phyloP scores from a whole-genome alignment of 2,113 vertebrate species.

The Paratilapia polleni region DNA sequence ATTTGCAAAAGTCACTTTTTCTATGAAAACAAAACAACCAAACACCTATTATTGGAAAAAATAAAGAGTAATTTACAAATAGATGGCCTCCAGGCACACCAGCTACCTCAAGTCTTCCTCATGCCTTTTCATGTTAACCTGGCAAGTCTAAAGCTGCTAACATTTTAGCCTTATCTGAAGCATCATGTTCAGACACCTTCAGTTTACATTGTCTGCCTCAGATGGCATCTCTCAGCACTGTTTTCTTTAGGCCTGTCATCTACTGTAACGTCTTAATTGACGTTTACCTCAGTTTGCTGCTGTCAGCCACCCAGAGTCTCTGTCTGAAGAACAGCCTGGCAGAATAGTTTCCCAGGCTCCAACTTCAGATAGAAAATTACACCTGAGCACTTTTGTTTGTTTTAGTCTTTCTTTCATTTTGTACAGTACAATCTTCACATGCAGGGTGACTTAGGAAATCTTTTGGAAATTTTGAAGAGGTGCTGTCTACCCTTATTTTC shows the following conservation, averaged over 20 bases:
- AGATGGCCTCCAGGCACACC: neutral
- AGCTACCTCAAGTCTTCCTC: conserved; percentile 30
- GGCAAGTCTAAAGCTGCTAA: conserved; percentile 64
- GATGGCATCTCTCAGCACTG: conserved; percentile 62
- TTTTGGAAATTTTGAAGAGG: neutral
- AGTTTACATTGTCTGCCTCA: conserved; percentile 67
- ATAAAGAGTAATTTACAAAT: neutral
- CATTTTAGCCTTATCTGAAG: conserved; percentile 51
- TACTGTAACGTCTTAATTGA: conserved; percentile 74
- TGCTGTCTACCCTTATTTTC: neutral
- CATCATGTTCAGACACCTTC: conserved; percentile 75
- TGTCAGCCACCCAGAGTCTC: conserved; percentile 61
- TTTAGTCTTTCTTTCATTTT: conserved; percentile 3
- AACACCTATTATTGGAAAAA: neutral
- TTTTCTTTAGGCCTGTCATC: conserved; percentile 70
- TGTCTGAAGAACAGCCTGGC: conserved; percentile 53
- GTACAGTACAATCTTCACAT: conserved; percentile 18
- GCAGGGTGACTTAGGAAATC: conserved; percentile 17
- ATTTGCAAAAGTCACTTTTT: neutral
- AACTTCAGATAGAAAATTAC: conserved; percentile 55
- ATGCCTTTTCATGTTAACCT: conserved; percentile 59
- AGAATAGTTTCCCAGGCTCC: conserved; percentile 63
- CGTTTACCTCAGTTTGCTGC: conserved; percentile 68
- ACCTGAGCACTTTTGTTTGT: conserved; percentile 61
- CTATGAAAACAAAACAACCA: neutral